Evolutionary conservation across 35 echinoderm and acorn worm species (phyloP), one percentile per base, ranked within the genome.

Genomic region (Acanthaster planci): DNA sequence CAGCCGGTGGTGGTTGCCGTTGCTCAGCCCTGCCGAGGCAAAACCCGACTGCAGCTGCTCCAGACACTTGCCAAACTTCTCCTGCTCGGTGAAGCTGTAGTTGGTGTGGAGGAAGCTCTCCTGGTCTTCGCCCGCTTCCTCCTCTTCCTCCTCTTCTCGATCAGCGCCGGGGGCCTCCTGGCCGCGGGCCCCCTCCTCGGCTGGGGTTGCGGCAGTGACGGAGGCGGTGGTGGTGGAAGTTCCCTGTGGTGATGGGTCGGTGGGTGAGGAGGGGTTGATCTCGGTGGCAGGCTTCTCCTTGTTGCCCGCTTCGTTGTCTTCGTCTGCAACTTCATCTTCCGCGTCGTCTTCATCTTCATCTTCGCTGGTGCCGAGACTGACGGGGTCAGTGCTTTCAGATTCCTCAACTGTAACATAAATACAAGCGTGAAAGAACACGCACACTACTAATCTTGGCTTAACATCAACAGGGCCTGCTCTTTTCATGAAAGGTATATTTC

Each of bases 41-140:
- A 88, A 88, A 2, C 50, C 52, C 21, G 72, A 84, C 39, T 88
- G 79, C 8, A 93, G 87, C 57, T 97, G 90, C 76, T 93, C 90
- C 38, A 97, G 76, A 37, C 94, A 97, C 57, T 90, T 84, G 52
- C 83, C 87, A 87, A 97, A 97, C 84, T 87, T 83, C 59, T 89
- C 90, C 84, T 93, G 84, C 80, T 90, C 90, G 12, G 53, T 72
- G 50, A 90, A 97, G 77, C 50, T 87, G 56, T 91, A 95, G 39
- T 95, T 91, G 22, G 80, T 82, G 68, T 88, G 93, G 8, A 91
- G 84, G 57, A 95, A 95, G 16, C 60, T 87, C 23, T 91, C 93
- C 42, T 91, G 84, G 60, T 94, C 92, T 10, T 79, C 16, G 87
- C 82, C 51, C 40, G 67, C n/a, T 38, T 85, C n/a, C 42, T 47